Evolutionary conservation across 2,113 vertebrate species (phyloP).

Genomic region (Cairina moschata): DNA sequence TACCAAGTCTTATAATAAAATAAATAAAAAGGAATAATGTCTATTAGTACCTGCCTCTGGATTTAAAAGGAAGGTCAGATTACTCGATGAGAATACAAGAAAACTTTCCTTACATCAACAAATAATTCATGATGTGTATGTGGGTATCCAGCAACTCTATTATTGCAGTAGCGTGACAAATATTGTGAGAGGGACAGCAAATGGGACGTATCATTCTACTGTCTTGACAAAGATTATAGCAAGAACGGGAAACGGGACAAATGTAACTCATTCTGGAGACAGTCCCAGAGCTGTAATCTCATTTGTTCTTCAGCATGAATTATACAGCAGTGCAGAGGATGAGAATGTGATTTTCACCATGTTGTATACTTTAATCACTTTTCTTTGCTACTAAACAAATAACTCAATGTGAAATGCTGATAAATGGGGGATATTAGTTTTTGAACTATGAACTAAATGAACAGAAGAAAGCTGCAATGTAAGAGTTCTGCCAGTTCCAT

Average conservation of each 20-base stretch:
- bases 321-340: slow-evolving; percentile 47
- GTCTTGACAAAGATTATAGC: slow-evolving; percentile 52
- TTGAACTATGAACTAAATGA: slow-evolving; percentile 37
- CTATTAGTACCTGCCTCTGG: background rate
- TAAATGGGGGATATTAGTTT: slow-evolving; percentile 33
- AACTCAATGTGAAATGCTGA: slow-evolving; percentile 63
- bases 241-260: slow-evolving; percentile 41
- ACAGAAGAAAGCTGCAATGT: background rate
- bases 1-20: slow-evolving; percentile 9
- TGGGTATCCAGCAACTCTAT: slow-evolving; percentile 7
- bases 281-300: slow-evolving; percentile 49
- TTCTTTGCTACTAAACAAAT: slow-evolving; percentile 68
- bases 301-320: slow-evolving; percentile 48
- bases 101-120: slow-evolving; percentile 36
- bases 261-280: slow-evolving; percentile 52
- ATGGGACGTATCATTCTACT: slow-evolving; percentile 46
- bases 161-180: slow-evolving; percentile 43
- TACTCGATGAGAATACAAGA: slow-evolving; percentile 48
- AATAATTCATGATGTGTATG: slow-evolving; percentile 54
- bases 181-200: slow-evolving; percentile 54
- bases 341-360: slow-evolving; percentile 63
- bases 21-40: slow-evolving; percentile 19
- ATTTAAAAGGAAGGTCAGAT: slow-evolving; percentile 22
- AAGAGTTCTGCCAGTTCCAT: background rate
- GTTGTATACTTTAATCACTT: slow-evolving; percentile 72